Evolutionary conservation across 2,113 vertebrate species (phyloP).

Genomic region (Condylura cristata): DNA sequence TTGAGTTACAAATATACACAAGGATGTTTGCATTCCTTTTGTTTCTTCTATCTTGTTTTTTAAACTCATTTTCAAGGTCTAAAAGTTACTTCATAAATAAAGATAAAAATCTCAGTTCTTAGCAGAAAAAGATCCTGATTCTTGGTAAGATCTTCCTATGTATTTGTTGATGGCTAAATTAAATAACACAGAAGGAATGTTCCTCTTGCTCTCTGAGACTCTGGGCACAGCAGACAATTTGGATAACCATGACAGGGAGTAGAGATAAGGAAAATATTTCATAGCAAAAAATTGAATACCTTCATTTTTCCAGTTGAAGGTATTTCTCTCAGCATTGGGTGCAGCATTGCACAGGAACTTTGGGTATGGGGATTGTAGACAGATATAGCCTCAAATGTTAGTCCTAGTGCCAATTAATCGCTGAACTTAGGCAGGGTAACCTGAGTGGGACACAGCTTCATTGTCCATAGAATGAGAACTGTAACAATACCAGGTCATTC

Average conservation of each 20-base stretch:
- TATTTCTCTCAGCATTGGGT: not conserved
- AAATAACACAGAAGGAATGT: not conserved
- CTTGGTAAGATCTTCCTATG: constrained; percentile 35
- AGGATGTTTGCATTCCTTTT: not conserved
- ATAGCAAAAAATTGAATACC: not conserved
- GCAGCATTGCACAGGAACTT: not conserved
- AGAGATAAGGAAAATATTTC: constrained; percentile 19
- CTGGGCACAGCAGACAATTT: not conserved
- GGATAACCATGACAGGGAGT: constrained; percentile 18
- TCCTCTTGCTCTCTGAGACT: constrained; percentile 36
- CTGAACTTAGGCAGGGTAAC: not conserved
- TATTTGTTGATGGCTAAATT: constrained; percentile 36
- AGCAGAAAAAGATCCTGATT: constrained; percentile 14
- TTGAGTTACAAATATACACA: not conserved
- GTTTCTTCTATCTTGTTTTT: not conserved
- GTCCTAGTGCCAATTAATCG: not conserved
- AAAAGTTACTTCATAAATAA: constrained; percentile 37
- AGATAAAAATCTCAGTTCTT: constrained; percentile 51
- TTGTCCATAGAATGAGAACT: not conserved
- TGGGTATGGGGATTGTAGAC: not conserved
- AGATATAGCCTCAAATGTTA: not conserved
- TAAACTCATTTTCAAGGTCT: not conserved
- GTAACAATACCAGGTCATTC: not conserved
- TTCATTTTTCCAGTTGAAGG: constrained; percentile 33
- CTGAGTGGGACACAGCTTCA: not conserved